These are phyloP conservation scores for Drosophila kanapiae DNA, from an alignment of 1,140 invertebrate species.

Conservation along the genomic window DNA sequence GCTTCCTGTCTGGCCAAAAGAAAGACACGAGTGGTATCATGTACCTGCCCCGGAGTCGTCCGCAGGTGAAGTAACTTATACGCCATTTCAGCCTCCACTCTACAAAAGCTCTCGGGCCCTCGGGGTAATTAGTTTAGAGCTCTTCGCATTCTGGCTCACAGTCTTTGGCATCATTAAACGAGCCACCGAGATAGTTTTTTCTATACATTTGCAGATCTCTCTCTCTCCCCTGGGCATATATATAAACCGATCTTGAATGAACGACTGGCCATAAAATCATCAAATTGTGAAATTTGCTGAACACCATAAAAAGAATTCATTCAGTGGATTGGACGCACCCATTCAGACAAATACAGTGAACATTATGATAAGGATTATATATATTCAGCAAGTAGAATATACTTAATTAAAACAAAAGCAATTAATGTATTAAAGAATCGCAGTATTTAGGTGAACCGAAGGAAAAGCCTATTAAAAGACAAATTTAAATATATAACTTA, in stretches of 20 bases:
- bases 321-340: conserved; percentile 33
- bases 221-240: conserved; percentile 12
- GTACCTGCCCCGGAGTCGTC: conserved; percentile 63
- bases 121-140: conserved; percentile 74
- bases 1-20: conserved; percentile 70
- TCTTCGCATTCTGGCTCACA: conserved; percentile 26
- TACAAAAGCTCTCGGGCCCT: conserved; percentile 25
- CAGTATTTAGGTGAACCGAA: no score
- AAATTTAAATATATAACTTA: no score
- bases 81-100: conserved; percentile 48
- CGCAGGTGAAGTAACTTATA: conserved; percentile 81
- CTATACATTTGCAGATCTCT: conserved; percentile 15
- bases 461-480: no score
- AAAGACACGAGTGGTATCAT: conserved; percentile 63
- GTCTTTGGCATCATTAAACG: conserved; percentile 36
- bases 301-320: conserved; percentile 39
- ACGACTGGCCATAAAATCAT: conserved; percentile 33
- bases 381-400: neutral
- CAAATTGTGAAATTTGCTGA: conserved; percentile 54
- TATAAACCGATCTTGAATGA: conserved; percentile 39
- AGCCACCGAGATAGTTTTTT: conserved; percentile 21
- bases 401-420: no score
- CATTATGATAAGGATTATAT: neutral
- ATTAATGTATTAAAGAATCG: no score
- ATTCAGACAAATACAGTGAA: conserved; percentile 3